Evolutionary conservation across 1,140 invertebrate species (phyloP).

Genomic region (Oncopodura yosiiana): DNA sequence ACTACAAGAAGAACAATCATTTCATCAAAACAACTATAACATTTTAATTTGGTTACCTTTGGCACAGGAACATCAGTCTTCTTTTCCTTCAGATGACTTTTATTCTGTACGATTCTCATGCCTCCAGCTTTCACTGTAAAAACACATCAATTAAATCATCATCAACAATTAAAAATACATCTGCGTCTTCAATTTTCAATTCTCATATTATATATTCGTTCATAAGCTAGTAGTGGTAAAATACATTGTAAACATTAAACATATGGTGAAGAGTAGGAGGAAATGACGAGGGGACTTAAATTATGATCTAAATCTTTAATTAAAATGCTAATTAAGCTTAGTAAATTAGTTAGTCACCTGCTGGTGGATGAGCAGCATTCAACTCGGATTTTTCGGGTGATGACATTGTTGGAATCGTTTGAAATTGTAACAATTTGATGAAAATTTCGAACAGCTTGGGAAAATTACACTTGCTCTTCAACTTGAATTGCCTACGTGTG

Average conservation of each 20-base stretch:
- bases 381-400: slow-evolving; percentile 52
- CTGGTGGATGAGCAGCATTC: slow-evolving; percentile 71
- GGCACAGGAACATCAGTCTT: slow-evolving; percentile 38
- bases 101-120: slow-evolving; percentile 83
- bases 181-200: background rate
- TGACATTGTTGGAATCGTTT: slow-evolving; percentile 45
- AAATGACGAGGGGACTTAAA: slow-evolving; percentile 31
- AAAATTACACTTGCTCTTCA: too few species aligned
- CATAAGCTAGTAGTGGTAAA: background rate
- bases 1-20: too few species aligned
- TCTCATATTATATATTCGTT: slow-evolving; percentile 3
- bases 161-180: background rate
- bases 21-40: too few species aligned
- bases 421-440: too few species aligned
- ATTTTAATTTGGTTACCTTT: too few species aligned
- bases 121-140: slow-evolving; percentile 76
- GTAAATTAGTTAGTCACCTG: slow-evolving; percentile 47
- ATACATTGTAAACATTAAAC: slow-evolving; percentile 16
- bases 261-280: slow-evolving; percentile 4
- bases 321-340: background rate
- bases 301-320: background rate
- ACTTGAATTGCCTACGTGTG: too few species aligned
- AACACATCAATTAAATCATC: background rate
- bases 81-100: slow-evolving; percentile 51
- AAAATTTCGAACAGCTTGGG: too few species aligned